Evolutionary conservation across 2,888 invertebrate species (phyloP).

Genomic region (Cryptocephalus primarius): DNA sequence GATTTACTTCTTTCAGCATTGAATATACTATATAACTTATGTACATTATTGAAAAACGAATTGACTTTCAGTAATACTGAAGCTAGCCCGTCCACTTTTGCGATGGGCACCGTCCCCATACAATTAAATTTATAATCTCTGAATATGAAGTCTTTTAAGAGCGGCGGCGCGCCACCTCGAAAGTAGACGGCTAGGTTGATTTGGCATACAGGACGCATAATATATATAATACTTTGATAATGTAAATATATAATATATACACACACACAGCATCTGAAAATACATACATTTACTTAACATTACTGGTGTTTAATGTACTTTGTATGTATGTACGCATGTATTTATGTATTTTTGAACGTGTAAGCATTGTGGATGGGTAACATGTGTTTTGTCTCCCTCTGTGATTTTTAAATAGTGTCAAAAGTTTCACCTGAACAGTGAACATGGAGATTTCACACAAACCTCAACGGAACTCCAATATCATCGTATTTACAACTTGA

Average conservation of each 20-base stretch:
- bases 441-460: too few species aligned
- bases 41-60: constrained; percentile 37
- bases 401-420: constrained; percentile 12
- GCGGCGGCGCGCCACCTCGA: constrained; percentile 18
- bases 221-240: constrained; percentile 11
- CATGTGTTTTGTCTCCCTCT: constrained; percentile 28
- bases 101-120: constrained; percentile 15
- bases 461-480: not conserved
- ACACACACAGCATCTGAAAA: constrained; percentile 38
- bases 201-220: constrained; percentile 36
- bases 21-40: constrained; percentile 31
- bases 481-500: not conserved
- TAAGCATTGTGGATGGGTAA: constrained; percentile 31
- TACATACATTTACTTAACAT: constrained; percentile 36
- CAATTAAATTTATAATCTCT: not conserved
- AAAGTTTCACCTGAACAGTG: not conserved
- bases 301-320: constrained; percentile 23
- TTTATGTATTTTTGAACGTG: constrained; percentile 41
- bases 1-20: constrained; percentile 36
- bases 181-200: constrained; percentile 28
- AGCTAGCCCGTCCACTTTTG: constrained; percentile 27
- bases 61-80: constrained; percentile 36
- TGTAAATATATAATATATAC: constrained; percentile 25
- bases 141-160: constrained; percentile 16
- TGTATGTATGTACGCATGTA: constrained; percentile 24